These are phyloP conservation scores for Iselma pallidipennis DNA, from an alignment of 2,888 invertebrate species.

Conservation along the genomic window DNA sequence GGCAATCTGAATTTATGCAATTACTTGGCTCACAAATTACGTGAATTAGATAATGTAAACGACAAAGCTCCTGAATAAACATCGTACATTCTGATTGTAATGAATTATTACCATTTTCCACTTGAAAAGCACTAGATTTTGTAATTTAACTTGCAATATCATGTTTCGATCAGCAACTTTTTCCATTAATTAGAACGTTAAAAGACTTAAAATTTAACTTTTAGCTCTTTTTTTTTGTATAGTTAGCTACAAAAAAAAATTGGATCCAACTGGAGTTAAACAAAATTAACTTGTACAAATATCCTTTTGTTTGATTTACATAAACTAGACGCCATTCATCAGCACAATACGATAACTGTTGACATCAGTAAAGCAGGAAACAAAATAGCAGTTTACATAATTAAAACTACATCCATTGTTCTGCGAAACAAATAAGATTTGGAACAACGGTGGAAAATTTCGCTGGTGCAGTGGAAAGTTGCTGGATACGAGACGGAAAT, in stretches of 20 bases:
- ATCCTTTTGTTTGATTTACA: background rate
- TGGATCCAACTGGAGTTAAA: background rate
- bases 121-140: conserved; percentile 8
- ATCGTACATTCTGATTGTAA: conserved; percentile 11
- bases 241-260: too few relatives aligned
- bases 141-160: background rate
- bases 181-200: background rate
- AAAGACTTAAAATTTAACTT: background rate
- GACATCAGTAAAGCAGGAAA: conserved; percentile 13
- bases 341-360: conserved; percentile 9
- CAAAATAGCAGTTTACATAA: conserved; percentile 24
- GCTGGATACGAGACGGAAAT: background rate
- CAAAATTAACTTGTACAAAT: background rate
- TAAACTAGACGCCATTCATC: conserved; percentile 7
- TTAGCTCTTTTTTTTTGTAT: too few relatives aligned
- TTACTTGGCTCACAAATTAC: conserved; percentile 21
- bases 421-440: conserved; percentile 19
- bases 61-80: conserved; percentile 19
- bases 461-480: conserved; percentile 9
- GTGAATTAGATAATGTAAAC: conserved; percentile 24
- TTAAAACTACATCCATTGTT: conserved; percentile 24
- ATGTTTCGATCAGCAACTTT: conserved; percentile 1
- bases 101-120: conserved; percentile 22
- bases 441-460: conserved; percentile 17
- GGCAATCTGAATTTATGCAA: conserved; percentile 17